Conservation (phyloP, 2,888 invertebrate species). For the Achlya flavicornis region DNA sequence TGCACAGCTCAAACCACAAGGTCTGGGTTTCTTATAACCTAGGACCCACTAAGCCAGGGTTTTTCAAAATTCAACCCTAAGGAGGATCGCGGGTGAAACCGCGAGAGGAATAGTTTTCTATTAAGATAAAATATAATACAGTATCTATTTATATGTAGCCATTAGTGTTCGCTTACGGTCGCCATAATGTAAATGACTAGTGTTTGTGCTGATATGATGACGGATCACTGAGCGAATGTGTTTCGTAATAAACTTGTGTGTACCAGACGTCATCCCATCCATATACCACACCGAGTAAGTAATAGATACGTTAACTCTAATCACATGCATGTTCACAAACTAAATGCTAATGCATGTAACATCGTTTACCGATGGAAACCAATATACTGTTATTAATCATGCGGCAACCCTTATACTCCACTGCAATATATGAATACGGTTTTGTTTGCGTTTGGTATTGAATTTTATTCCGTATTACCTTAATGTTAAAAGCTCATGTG, state of each 20-base stretch:
- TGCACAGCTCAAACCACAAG: too few species aligned
- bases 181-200: not conserved
- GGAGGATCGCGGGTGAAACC: too few species aligned
- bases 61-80: too few species aligned
- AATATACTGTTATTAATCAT: constrained; percentile 45
- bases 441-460: constrained; percentile 15
- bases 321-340: constrained; percentile 14
- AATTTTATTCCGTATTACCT: constrained; percentile 24
- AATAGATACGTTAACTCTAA: not conserved
- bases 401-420: constrained; percentile 24
- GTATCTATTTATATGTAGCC: too few species aligned
- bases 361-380: constrained; percentile 36
- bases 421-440: constrained; percentile 17
- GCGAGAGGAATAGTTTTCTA: too few species aligned
- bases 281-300: not conserved
- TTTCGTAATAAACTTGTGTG: not conserved
- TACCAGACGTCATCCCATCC: not conserved
- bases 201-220: not conserved
- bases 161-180: too few species aligned
- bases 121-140: too few species aligned
- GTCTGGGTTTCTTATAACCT: too few species aligned
- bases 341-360: constrained; percentile 27
- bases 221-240: not conserved
- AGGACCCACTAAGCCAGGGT: too few species aligned
- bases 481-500: constrained; percentile 19